A percentile compares a stretch with the other conserved stretches of the same genome.
Conservation (phyloP, 2,888 invertebrate genomes). For the Amblyjoppa fuscipennis region DNA sequence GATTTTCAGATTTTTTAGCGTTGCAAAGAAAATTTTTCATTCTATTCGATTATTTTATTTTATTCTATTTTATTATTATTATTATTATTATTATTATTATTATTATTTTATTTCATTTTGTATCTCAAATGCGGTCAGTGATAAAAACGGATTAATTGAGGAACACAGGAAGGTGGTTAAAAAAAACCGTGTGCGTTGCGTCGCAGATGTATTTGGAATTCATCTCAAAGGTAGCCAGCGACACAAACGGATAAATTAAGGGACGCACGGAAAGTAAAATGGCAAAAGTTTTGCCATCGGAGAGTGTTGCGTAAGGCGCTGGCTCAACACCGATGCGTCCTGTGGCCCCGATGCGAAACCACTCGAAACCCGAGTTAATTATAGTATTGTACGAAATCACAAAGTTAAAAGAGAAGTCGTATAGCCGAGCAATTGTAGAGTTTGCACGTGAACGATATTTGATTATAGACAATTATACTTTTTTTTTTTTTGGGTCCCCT, state of each 20-base stretch:
- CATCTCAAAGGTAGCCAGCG: too few relatives aligned
- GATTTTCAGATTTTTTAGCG: background rate
- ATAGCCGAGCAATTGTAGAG: slow-evolving; percentile 79
- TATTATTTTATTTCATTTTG: background rate
- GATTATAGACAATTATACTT: slow-evolving; percentile 57
- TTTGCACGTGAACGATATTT: slow-evolving; percentile 62
- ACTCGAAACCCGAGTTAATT: slow-evolving; percentile 58
- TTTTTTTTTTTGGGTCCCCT: background rate
- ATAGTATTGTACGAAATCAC: slow-evolving; percentile 72
- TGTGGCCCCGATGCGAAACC: slow-evolving; percentile 30
- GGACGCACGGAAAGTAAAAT: slow-evolving; percentile 22
- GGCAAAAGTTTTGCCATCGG: slow-evolving; percentile 29
- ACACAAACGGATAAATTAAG: too few relatives aligned
- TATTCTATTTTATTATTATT: background rate
- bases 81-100: background rate
- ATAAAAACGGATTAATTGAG: slow-evolving; percentile 26
- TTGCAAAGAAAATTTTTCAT: too few relatives aligned
- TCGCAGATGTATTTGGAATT: too few relatives aligned
- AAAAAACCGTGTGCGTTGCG: too few relatives aligned
- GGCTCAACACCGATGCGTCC: slow-evolving; percentile 11
- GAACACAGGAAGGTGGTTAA: too few relatives aligned
- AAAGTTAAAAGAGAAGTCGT: slow-evolving; percentile 74
- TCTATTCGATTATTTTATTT: background rate
- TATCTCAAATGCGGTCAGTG: slow-evolving; percentile 14
- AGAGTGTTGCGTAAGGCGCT: slow-evolving; percentile 45